Evolutionary conservation across 2,888 invertebrate genomes (phyloP).

Genomic region (Metallyticus violacea): DNA sequence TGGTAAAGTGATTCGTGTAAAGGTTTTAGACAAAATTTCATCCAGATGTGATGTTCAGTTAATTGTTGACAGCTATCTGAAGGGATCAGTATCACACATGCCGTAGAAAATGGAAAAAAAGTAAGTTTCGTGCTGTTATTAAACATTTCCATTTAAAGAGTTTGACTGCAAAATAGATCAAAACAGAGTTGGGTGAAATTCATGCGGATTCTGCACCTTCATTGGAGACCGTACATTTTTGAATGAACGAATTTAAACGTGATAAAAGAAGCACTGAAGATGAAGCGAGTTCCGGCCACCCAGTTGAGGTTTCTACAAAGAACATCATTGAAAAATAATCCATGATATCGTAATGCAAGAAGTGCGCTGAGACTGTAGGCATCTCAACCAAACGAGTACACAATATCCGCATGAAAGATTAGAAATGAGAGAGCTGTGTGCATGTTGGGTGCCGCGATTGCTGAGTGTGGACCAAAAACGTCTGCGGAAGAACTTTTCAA

Average conservation of each 20-base stretch:
- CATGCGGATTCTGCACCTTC: too few relatives aligned
- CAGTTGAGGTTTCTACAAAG: too few relatives aligned
- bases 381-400: too few relatives aligned
- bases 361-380: too few relatives aligned
- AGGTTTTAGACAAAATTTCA: not conserved
- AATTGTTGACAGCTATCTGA: not conserved
- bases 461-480: too few relatives aligned
- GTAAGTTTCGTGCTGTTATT: not conserved
- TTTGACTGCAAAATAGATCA: not conserved
- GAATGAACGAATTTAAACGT: not conserved
- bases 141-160: not conserved
- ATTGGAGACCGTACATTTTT: not conserved
- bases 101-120: not conserved
- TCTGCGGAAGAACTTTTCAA: too few relatives aligned
- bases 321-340: too few relatives aligned
- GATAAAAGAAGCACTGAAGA: not conserved
- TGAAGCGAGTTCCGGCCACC: too few relatives aligned
- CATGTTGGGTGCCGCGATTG: too few relatives aligned
- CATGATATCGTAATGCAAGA: too few relatives aligned
- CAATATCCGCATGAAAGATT: too few relatives aligned
- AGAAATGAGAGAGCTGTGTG: too few relatives aligned
- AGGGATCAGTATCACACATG: not conserved
- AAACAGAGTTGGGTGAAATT: not conserved
- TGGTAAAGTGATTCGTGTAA: not conserved
- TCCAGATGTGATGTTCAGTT: not conserved